Evolutionary conservation across 2,797 vertebrate species (phyloP), one percentile per base, ranked within the genome.

Genomic region (Pygocentrus nattereri): DNA sequence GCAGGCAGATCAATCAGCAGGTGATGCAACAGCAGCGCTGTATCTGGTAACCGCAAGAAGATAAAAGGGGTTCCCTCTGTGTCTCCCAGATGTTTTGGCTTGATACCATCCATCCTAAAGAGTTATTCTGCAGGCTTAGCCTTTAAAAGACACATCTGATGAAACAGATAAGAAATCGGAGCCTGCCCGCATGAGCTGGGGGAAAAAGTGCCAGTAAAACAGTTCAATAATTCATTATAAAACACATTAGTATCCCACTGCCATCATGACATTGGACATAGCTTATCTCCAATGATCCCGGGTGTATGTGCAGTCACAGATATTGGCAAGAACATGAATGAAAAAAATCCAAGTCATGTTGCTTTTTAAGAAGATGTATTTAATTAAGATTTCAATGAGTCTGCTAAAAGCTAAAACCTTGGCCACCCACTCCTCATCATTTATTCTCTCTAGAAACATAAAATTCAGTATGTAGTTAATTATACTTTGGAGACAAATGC

Each of bases 201-300:
- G 87, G 85, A 84, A 85, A 88, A 90, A 88, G 83, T 88, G 82
- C 88, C 86, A 70, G 80, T 73, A 58, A 72, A 70, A 54, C 62
- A 58, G 68, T 65, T 81, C 6, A 21, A 70, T 83, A 77, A 85
- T 83, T 58, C 62, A 76, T 50, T 6, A 65, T 23, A 16, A 84
- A 84, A 84, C 72, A 85, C 79, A 54, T 82, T 59, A 31, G 12
- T 68, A 82, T 69, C 31, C 5, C 25, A 59, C 44, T 13, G 30
- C 61, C 18, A 21, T 52, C 52, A 25, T 84, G 19, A 54, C 50
- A n/a, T 79, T 81, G 78, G 56, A 79, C 80, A 82, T 34, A n/a
- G 72, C 31, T 80, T 16, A 38, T 13, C 18, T 64, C 59, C 4
- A 13, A n/a, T n/a, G n/a, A n/a, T n/a, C 5, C 13, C 19, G 56